These are phyloP conservation scores for Malurus alboscapulatus DNA, from an alignment of 2,113 vertebrate species.

Conservation along the genomic window DNA sequence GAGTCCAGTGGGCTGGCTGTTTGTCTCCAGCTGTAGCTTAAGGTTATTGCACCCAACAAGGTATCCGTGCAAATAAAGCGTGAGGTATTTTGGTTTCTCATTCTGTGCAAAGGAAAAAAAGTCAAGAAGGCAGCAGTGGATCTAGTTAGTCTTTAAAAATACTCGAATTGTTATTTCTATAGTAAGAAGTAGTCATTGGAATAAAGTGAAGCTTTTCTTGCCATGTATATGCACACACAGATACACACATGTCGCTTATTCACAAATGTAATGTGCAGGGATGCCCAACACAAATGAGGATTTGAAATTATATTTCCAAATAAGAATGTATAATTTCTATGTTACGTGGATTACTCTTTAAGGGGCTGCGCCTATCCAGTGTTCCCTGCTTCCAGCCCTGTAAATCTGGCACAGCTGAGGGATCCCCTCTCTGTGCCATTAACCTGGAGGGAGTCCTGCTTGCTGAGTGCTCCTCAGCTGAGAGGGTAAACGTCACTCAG, in stretches of 20 bases:
- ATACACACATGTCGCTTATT: not conserved
- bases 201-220: not conserved
- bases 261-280: not conserved
- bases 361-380: not conserved
- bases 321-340: not conserved
- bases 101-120: not conserved
- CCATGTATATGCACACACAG: accelerated
- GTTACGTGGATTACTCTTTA: not conserved
- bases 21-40: not conserved
- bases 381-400: not conserved
- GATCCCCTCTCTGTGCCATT: not conserved
- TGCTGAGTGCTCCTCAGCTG: not conserved
- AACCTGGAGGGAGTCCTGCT: not conserved
- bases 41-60: not conserved
- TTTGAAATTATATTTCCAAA: not conserved
- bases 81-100: not conserved
- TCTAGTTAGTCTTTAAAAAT: not conserved
- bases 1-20: not conserved
- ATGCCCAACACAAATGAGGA: not conserved
- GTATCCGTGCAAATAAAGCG: not conserved
- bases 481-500: not conserved
- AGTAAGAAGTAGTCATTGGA: not conserved
- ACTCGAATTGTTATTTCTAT: not conserved
- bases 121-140: not conserved
- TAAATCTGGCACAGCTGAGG: not conserved